Conservation (phyloP, 2,797 vertebrate genomes). For the Crenichthys baileyi region DNA sequence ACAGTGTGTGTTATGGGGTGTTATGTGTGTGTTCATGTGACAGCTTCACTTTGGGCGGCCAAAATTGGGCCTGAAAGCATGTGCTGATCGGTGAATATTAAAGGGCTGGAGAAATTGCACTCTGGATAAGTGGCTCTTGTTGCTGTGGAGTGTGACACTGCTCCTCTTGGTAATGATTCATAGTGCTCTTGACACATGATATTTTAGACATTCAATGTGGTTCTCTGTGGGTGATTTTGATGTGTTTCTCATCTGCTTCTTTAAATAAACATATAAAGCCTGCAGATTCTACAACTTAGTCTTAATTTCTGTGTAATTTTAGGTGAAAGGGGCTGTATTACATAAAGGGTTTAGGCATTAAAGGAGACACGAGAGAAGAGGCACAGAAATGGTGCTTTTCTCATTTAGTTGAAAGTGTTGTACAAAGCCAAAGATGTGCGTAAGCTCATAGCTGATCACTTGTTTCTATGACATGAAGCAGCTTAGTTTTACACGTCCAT, state of each 20-base stretch:
- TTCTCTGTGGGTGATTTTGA: constrained; percentile 31
- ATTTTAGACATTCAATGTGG: constrained; percentile 30
- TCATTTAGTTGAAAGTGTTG: constrained; percentile 34
- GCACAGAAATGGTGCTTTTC: constrained; percentile 5
- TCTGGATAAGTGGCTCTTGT: constrained; percentile 71
- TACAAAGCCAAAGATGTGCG: constrained; percentile 40
- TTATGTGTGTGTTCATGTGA: constrained; percentile 22
- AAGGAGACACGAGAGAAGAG: constrained; percentile 4
- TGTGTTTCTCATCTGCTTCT: constrained; percentile 25
- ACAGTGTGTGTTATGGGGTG: neutral
- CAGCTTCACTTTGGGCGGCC: neutral
- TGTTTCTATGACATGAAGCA: constrained; percentile 58
- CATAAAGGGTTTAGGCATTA: constrained; percentile 1
- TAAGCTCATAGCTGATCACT: constrained; percentile 50
- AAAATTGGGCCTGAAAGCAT: constrained; percentile 42
- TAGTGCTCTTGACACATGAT: constrained; percentile 61
- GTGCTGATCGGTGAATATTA: constrained; percentile 67
- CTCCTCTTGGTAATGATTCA: constrained; percentile 66
- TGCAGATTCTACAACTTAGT: neutral
- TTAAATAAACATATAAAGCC: constrained; percentile 6
- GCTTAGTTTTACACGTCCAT: constrained; percentile 62
- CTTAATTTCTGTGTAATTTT: neutral
- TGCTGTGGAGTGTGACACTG: constrained; percentile 59
- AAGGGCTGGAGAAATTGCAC: constrained; percentile 60
- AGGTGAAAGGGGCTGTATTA: neutral